A percentile compares a stretch with the other conserved stretches of the same genome.
These are phyloP conservation scores for Montipora cactus DNA, from an alignment of 64 coral and sea anemone genomes.

Conservation along the genomic window DNA sequence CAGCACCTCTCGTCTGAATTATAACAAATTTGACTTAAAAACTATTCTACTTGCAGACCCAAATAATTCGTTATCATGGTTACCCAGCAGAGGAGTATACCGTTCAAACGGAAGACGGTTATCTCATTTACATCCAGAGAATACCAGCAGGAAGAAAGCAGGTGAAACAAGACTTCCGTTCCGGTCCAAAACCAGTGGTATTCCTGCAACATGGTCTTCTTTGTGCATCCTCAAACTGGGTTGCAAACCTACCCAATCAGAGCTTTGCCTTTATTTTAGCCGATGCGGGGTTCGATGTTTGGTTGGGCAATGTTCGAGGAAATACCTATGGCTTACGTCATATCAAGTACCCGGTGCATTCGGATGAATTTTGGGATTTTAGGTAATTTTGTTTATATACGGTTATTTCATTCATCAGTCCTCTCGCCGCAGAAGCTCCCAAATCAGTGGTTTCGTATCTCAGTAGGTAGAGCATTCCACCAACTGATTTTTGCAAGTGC, in stretches of 20 bases:
- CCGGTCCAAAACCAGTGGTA: conserved; percentile 33
- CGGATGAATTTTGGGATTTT: conserved; percentile 93
- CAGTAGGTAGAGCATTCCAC: too few species aligned
- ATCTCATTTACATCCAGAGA: conserved; percentile 81
- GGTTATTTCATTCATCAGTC: not conserved
- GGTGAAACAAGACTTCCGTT: not conserved
- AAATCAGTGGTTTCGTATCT: too few species aligned
- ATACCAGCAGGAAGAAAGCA: conserved; percentile 76
- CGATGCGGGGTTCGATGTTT: conserved; percentile 87
- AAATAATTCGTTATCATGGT: conserved; percentile 89
- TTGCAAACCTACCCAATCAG: conserved; percentile 75
- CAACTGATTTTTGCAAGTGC: too few species aligned
- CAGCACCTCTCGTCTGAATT: too few species aligned
- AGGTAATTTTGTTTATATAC: conserved; percentile 52
- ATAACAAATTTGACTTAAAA: too few species aligned
- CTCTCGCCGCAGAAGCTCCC: not conserved
- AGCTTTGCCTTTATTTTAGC: conserved; percentile 88
- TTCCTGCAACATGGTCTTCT: conserved; percentile 88
- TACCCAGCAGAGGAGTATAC: conserved; percentile 90
- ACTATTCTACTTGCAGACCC: conserved; percentile 47
- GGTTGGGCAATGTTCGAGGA: conserved; percentile 89
- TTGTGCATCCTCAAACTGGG: conserved; percentile 68
- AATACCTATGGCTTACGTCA: conserved; percentile 88
- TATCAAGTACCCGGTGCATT: conserved; percentile 77
- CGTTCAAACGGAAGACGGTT: conserved; percentile 85